phyloP scores from a whole-genome alignment of 2,888 invertebrate genomes.

The Ecdyonurus torrentis region DNA sequence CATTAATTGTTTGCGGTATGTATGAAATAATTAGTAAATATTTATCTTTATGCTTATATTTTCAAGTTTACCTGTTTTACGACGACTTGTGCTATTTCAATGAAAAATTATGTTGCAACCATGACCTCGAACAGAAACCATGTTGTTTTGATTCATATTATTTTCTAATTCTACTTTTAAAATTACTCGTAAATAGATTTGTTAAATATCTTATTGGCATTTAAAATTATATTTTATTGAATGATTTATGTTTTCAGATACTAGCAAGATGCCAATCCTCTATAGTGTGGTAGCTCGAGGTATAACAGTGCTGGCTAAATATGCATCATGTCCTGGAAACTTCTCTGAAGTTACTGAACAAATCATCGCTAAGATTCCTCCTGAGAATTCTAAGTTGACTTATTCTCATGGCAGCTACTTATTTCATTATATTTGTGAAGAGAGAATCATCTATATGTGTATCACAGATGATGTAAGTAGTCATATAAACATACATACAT shows the following conservation, averaged over 20 bases:
- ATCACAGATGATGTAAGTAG: slow-evolving; percentile 83
- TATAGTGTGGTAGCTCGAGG: slow-evolving; percentile 82
- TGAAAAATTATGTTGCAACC: too few species aligned
- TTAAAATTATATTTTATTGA: too few species aligned
- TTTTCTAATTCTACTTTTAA: too few species aligned
- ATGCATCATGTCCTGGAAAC: slow-evolving; percentile 85
- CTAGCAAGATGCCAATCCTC: slow-evolving; percentile 61
- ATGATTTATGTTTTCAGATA: background rate
- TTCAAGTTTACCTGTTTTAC: too few species aligned
- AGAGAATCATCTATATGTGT: slow-evolving; percentile 78
- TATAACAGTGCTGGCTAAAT: slow-evolving; percentile 69
- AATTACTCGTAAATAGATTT: too few species aligned
- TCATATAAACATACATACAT: slow-evolving; percentile 1
- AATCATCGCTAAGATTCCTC: slow-evolving; percentile 69
- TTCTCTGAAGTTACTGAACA: slow-evolving; percentile 90
- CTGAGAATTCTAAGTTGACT: slow-evolving; percentile 80
- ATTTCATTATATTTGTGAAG: slow-evolving; percentile 81
- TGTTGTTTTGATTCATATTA: too few species aligned
- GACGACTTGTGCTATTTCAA: too few species aligned
- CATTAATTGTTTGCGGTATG: too few species aligned
- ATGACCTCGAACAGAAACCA: too few species aligned
- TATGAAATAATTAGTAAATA: too few species aligned
- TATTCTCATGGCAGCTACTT: slow-evolving; percentile 86
- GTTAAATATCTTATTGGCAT: too few species aligned
- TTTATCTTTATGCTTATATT: too few species aligned